phyloP scores from a whole-genome alignment of 2,888 invertebrate species.

The Meghimatium bilineatum region DNA sequence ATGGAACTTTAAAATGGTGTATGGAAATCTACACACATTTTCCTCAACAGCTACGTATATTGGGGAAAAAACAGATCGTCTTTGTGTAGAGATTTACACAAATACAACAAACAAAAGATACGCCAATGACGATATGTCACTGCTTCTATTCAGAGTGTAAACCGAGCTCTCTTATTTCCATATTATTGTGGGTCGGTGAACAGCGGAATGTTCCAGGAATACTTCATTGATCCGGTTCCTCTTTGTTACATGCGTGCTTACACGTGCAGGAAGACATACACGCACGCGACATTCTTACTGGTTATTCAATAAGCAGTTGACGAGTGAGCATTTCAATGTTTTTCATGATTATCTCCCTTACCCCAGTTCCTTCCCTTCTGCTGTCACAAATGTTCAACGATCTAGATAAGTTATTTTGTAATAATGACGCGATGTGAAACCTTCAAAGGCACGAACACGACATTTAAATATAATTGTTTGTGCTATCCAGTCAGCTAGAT shows the following conservation, averaged over 20 bases:
- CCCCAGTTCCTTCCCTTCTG: too few relatives aligned
- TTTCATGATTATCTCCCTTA: background rate
- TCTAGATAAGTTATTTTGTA: background rate
- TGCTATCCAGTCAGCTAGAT: too few relatives aligned
- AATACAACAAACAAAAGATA: too few relatives aligned
- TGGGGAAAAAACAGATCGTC: too few relatives aligned
- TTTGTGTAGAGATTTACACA: too few relatives aligned
- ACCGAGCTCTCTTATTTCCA: background rate
- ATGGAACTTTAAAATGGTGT: too few relatives aligned
- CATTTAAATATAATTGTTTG: too few relatives aligned
- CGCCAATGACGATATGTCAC: background rate
- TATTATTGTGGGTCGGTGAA: background rate
- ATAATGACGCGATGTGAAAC: background rate
- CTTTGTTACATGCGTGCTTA: background rate
- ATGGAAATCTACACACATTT: too few relatives aligned
- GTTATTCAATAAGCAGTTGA: background rate
- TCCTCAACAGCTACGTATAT: too few relatives aligned
- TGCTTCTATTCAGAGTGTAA: background rate
- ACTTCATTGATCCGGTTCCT: background rate
- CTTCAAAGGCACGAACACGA: too few relatives aligned
- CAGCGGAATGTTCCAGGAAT: background rate
- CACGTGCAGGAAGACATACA: background rate
- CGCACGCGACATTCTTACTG: background rate
- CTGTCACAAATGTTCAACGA: background rate
- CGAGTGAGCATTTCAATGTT: background rate